phyloP scores from a whole-genome alignment of 2,888 invertebrate genomes.

The Acanthacorydalis orientalis region DNA sequence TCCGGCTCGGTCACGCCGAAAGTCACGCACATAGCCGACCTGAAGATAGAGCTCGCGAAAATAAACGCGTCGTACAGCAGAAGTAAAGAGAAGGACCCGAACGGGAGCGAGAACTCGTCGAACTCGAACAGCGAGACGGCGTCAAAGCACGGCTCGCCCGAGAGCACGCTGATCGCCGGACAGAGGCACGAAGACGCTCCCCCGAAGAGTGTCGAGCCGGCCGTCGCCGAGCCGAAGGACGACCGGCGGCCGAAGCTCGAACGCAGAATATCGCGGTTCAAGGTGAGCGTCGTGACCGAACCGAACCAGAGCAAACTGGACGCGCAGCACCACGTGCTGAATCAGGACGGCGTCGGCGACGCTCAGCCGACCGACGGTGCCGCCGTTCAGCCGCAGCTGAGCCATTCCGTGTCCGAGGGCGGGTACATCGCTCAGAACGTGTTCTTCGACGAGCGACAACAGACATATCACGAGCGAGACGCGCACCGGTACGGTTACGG shows the following conservation, averaged over 20 bases:
- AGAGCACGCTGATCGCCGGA: background rate
- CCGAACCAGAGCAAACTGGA: constrained; percentile 21
- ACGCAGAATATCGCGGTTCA: constrained; percentile 30
- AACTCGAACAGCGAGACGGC: background rate
- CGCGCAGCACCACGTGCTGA: background rate
- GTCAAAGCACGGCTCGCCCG: constrained; percentile 1
- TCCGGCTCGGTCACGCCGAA: constrained; percentile 20
- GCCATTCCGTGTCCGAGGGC: background rate
- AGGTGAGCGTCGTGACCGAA: constrained; percentile 33
- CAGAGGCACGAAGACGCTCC: constrained; percentile 1
- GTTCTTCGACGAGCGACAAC: too few species aligned
- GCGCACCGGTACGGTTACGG: too few species aligned
- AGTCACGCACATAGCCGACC: constrained; percentile 33
- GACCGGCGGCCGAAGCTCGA: constrained; percentile 10
- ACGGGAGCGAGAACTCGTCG: background rate
- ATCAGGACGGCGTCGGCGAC: too few species aligned
- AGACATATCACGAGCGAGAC: too few species aligned
- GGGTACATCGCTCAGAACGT: background rate
- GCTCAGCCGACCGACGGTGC: too few species aligned
- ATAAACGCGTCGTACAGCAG: constrained; percentile 23
- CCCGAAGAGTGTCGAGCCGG: background rate
- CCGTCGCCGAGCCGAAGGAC: background rate
- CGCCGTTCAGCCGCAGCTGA: background rate
- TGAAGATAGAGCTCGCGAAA: constrained; percentile 43
- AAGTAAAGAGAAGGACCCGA: constrained; percentile 1